Base-by-base conservation (phyloP, 64 coral and sea anemone species). In the Dendrophyllia cribrosa region DNA sequence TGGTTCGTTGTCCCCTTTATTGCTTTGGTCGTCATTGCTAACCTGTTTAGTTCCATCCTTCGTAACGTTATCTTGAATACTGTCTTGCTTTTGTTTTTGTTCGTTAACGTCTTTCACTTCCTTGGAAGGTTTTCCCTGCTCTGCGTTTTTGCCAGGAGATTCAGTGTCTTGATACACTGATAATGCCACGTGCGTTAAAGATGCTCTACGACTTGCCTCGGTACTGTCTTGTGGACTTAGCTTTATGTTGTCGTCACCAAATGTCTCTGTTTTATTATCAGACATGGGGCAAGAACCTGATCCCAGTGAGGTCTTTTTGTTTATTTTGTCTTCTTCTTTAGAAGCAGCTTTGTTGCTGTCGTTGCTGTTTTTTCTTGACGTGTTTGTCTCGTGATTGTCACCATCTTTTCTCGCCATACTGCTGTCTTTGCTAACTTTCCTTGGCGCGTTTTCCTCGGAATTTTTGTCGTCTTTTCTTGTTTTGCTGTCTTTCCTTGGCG, bases 131-230 rank as follows among this genome's bases (percentile, higher is more conserved):
- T 11, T 48, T 19, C 3, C 13, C 1, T 26, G 16, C 9, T 51
- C 17, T 6, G 43, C 11, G 16, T 45, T 66, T n/a, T 82, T 64
- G 1, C 16, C 25, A 19, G 59, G 5, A 64, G 26, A 14, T 82
- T 66, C 43, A 67, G 17, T 50, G 1, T 50, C 44, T 50, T 49
- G 72, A 19, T 16, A 6, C 20, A 75, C 45, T 14, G 72, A 67
- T 9, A 84, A 22, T 66, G 61, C 20, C 9, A 84, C 80, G 8
- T 84, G 45, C 48, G 80, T 65, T 51, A 84, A 67, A 23, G 80
- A 84, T 11, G 62, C 80, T 48, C 17, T 44, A 12, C 3, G 61
- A 23, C 20, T 24, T 0, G 19, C 17, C 3, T 23, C 62, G 6
- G 34, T 3, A 16, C 17, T 67, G 19, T 66, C 21, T 65, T 51